These are phyloP conservation scores for Neodiprion lecontei DNA, from an alignment of 1,140 invertebrate species.

Conservation along the genomic window DNA sequence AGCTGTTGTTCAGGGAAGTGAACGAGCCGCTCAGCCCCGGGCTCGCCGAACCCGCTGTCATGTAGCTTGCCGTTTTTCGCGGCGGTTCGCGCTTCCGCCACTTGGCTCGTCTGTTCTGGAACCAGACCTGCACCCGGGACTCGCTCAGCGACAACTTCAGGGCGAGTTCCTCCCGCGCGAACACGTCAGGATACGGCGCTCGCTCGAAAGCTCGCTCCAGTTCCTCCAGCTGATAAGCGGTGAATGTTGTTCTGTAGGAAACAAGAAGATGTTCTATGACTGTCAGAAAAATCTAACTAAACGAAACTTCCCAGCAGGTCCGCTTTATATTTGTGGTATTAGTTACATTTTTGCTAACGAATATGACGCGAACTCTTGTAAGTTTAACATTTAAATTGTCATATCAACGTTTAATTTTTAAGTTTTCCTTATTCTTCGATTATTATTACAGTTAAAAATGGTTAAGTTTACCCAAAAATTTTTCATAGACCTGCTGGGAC, in stretches of 20 bases:
- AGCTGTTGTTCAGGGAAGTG: slow-evolving; percentile 68
- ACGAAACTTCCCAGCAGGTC: too few species aligned
- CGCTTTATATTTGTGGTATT: too few species aligned
- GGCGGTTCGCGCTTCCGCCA: slow-evolving; percentile 98
- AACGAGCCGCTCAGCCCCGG: slow-evolving; percentile 69
- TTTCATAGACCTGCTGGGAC: too few species aligned
- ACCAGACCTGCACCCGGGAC: slow-evolving; percentile 93
- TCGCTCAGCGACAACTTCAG: slow-evolving; percentile 89
- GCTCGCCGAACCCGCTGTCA: slow-evolving; percentile 66
- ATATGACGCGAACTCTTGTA: too few species aligned
- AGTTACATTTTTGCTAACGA: too few species aligned
- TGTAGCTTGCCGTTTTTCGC: slow-evolving; percentile 85
- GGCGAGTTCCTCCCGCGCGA: slow-evolving; percentile 92
- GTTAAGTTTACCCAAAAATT: too few species aligned
- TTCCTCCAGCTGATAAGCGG: slow-evolving; percentile 93
- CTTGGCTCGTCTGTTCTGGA: slow-evolving; percentile 95
- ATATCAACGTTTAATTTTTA: too few species aligned
- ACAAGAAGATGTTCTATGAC: slow-evolving; percentile 15
- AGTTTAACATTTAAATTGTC: too few species aligned
- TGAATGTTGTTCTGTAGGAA: slow-evolving; percentile 89
- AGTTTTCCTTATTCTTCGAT: too few species aligned
- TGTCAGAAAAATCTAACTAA: too few species aligned
- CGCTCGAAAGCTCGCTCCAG: slow-evolving; percentile 92
- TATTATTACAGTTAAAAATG: too few species aligned
- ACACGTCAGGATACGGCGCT: slow-evolving; percentile 96